Conservation (phyloP, 2,888 invertebrate species). For the Harpagoxenus sublaevis region DNA sequence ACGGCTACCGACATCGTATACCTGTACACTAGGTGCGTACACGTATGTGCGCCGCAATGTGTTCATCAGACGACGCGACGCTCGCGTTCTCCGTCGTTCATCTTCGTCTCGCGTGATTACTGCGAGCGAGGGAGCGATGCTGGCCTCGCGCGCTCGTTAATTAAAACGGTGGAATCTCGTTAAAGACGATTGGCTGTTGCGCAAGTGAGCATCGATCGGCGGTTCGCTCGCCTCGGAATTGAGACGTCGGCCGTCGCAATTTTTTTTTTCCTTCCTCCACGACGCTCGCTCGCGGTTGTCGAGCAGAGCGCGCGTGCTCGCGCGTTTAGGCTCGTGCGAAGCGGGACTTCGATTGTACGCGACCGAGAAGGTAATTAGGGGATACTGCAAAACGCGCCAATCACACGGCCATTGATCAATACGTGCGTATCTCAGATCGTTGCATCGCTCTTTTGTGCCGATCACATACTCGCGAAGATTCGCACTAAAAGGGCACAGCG, state of each 20-base stretch:
- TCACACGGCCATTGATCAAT: background rate
- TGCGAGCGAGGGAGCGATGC: constrained; percentile 36
- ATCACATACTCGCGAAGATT: background rate
- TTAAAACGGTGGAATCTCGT: constrained; percentile 77
- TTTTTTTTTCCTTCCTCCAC: constrained; percentile 51
- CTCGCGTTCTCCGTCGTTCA: constrained; percentile 38
- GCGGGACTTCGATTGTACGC: background rate
- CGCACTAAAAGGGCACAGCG: background rate
- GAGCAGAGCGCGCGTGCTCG: constrained; percentile 14
- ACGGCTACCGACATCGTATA: constrained; percentile 74
- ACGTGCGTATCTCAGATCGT: background rate
- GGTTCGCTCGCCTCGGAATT: constrained; percentile 64
- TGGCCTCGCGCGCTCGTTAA: constrained; percentile 70
- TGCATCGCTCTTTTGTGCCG: constrained; percentile 2
- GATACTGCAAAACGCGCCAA: constrained; percentile 2
- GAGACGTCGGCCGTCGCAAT: constrained; percentile 67
- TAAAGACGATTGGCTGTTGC: constrained; percentile 75
- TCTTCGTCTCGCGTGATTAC: constrained; percentile 52
- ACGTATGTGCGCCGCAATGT: constrained; percentile 65
- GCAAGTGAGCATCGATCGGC: constrained; percentile 67
- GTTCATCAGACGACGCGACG: constrained; percentile 74
- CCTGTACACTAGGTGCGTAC: constrained; percentile 73
- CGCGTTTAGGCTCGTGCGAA: background rate
- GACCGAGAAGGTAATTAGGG: constrained; percentile 59
- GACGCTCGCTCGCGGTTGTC: background rate